These are phyloP conservation scores for Paratrypauchen microcephalus DNA, from an alignment of 2,797 vertebrate species.

Conservation along the genomic window DNA sequence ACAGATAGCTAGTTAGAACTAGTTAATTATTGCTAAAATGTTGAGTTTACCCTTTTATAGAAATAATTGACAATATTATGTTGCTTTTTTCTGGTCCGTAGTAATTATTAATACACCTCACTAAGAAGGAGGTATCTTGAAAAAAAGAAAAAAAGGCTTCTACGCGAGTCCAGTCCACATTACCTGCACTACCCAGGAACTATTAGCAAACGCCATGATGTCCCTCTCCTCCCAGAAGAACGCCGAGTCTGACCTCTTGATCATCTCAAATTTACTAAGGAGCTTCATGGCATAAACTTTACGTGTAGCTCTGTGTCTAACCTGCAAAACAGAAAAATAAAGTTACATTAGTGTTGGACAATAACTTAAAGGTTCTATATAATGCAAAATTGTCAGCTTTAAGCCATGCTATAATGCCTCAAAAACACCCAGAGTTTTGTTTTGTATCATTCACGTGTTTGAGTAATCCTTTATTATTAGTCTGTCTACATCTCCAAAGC, in stretches of 20 bases:
- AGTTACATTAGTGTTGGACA: background rate
- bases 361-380: background rate
- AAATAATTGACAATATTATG: background rate
- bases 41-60: background rate
- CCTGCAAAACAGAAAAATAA: slow-evolving; percentile 67
- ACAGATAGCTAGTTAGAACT: background rate
- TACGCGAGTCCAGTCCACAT: background rate
- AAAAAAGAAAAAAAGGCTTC: background rate
- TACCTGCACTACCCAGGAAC: slow-evolving; percentile 98
- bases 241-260: slow-evolving; percentile 98
- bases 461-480: too few relatives aligned
- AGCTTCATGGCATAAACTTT: slow-evolving; percentile 99
- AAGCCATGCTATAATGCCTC: too few relatives aligned
- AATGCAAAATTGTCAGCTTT: background rate
- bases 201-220: slow-evolving; percentile 98
- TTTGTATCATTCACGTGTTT: too few relatives aligned
- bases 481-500: too few relatives aligned
- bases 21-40: background rate
- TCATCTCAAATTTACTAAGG: slow-evolving; percentile 99
- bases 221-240: slow-evolving; percentile 99
- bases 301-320: slow-evolving; percentile 93
- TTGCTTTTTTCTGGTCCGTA: background rate
- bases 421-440: too few relatives aligned
- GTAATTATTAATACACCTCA: slow-evolving; percentile 59
- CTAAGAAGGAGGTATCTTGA: background rate